phyloP scores from a whole-genome alignment of 2,113 vertebrate species.

The Paramormyrops kingsleyae region DNA sequence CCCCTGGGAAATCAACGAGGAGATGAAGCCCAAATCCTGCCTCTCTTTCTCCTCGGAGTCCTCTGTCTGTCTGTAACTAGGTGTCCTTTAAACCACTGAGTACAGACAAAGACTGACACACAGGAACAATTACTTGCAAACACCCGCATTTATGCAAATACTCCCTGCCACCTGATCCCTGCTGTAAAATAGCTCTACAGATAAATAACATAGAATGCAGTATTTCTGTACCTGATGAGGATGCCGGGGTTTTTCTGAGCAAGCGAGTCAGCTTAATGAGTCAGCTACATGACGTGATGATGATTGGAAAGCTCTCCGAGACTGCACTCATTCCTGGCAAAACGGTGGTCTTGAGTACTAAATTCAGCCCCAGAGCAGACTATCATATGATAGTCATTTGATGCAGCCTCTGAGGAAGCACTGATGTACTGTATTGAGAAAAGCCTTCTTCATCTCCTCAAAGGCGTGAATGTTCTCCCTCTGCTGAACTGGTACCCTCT shows the following conservation, averaged over 20 bases:
- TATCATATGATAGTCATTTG: background rate
- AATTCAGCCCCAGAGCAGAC: background rate
- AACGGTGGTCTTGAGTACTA: background rate
- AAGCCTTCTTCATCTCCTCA: background rate
- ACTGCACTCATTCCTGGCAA: background rate
- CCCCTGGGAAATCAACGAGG: background rate
- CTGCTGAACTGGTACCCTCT: background rate
- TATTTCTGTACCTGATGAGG: background rate
- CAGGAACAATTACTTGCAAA: background rate
- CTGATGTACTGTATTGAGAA: background rate
- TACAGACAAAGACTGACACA: background rate
- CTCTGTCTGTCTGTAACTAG: background rate
- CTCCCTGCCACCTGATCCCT: background rate
- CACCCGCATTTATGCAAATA: background rate
- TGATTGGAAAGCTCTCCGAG: background rate
- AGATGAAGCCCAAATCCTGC: conserved; percentile 8
- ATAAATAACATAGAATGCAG: background rate
- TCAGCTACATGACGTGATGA: background rate
- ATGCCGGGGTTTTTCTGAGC: background rate
- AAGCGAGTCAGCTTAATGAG: background rate
- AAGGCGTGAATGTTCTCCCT: background rate
- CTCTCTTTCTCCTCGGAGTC: background rate
- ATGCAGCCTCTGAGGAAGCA: background rate
- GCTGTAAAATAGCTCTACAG: background rate
- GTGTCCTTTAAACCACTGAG: background rate